phyloP scores from a whole-genome alignment of 2,113 vertebrate species.

The Mobula birostris region DNA sequence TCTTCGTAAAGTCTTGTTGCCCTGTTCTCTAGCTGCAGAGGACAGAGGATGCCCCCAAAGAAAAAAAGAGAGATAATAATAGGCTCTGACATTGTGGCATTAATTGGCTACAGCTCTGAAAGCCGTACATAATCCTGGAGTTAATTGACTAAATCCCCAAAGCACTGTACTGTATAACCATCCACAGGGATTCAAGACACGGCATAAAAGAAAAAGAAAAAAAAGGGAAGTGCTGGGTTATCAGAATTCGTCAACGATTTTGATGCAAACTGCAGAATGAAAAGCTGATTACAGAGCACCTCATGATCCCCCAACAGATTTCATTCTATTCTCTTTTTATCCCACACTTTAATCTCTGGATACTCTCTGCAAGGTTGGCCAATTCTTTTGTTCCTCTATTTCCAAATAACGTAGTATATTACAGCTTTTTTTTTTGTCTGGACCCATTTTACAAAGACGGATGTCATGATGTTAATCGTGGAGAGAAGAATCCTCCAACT shows the following conservation, averaged over 20 bases:
- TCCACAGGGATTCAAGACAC: neutral
- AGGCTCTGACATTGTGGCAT: neutral
- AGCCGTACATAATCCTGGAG: constrained; percentile 4
- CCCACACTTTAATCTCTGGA: neutral
- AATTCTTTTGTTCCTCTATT: neutral
- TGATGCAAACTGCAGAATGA: constrained; percentile 11
- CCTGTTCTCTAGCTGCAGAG: neutral
- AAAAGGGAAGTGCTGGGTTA: constrained; percentile 14
- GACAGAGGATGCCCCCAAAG: neutral
- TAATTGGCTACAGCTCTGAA: constrained; percentile 11
- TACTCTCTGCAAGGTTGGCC: neutral
- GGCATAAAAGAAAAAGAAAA: neutral
- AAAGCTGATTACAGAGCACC: constrained; percentile 14
- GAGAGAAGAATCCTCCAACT: neutral
- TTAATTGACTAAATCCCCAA: constrained; percentile 18
- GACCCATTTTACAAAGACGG: neutral
- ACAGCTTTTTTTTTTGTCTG: neutral
- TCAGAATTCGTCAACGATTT: neutral
- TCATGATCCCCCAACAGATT: neutral
- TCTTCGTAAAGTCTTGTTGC: neutral
- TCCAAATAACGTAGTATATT: neutral
- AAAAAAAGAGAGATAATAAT: constrained; percentile 31
- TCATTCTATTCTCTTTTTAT: constrained; percentile 1
- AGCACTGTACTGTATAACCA: neutral
- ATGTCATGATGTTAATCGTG: neutral